Evolutionary conservation across 2,113 vertebrate genomes (phyloP).

Genomic region (Haemorhous mexicanus): DNA sequence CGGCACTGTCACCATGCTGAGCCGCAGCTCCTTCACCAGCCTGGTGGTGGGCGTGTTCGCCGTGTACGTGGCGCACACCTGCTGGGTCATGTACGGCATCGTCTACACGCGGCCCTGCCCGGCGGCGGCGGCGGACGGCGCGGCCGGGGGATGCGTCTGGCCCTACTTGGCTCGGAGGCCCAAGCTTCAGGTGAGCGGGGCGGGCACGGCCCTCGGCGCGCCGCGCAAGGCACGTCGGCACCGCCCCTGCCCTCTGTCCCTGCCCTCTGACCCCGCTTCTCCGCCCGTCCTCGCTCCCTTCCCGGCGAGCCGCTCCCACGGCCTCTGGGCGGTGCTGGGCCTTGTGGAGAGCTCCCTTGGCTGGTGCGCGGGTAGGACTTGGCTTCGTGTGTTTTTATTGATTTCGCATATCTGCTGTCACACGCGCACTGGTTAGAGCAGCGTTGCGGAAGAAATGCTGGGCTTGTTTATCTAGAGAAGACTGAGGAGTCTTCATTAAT

Average conservation of each 20-base stretch:
- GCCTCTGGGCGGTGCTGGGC: background rate
- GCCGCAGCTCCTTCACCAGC: slow-evolving; percentile 87
- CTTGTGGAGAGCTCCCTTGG: background rate
- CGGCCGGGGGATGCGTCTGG: slow-evolving; percentile 78
- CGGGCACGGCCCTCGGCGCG: too few species aligned
- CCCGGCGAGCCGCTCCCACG: background rate
- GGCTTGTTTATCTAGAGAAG: too few species aligned
- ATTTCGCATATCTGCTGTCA: fast-evolving
- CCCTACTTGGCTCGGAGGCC: slow-evolving; percentile 86
- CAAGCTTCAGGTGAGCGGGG: slow-evolving; percentile 83
- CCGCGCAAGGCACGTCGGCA: too few species aligned
- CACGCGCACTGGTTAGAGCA: fast-evolving
- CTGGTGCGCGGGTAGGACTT: fast-evolving
- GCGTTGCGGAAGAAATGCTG: background rate
- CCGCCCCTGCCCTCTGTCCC: background rate
- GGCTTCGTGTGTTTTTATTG: fast-evolving
- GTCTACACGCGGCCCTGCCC: slow-evolving; percentile 92
- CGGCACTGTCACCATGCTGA: slow-evolving; percentile 59
- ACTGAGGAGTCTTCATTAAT: background rate
- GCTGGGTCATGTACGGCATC: slow-evolving; percentile 98
- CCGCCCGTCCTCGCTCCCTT: too few species aligned
- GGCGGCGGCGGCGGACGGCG: slow-evolving; percentile 34
- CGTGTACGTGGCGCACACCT: slow-evolving; percentile 93
- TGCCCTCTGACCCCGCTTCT: background rate
- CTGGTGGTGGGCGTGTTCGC: slow-evolving; percentile 91